Evolutionary conservation across 64 coral and sea anemone genomes (phyloP), one percentile per base, ranked within the genome.

Genomic region (Astreopora myriophthalma): DNA sequence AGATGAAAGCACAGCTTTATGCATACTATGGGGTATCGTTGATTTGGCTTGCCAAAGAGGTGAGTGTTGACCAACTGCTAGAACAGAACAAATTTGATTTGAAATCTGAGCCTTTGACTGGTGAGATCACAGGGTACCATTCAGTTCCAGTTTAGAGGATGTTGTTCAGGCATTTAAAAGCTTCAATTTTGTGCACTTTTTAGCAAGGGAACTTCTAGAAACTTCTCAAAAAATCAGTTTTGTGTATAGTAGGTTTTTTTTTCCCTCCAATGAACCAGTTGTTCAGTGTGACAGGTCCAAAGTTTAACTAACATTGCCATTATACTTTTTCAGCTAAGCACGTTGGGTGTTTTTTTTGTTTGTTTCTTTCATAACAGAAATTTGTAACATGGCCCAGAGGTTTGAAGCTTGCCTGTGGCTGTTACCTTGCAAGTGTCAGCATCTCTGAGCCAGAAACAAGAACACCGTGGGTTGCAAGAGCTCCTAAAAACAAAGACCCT

Each of bases 1-100:
- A 99, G 58, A 99, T 99, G 86, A 74, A 84, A 63, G 97, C 85
- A 32, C 97, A 99, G 84, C 68, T 99, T 5, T 99, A 99, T 51
- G 75, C 93, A 82, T 84, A 90, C 19, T 92, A 88, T 88, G 97
- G 90, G 24, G 81, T 88, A 20, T 78, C 93, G 17, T 49, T 99
- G 8, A 77, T 99, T 37, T 64, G 90, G 48, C 76, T 96, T 20
- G 97, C 97, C 66, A 99, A 93, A 73, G 97, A 95, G 94, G 97
- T 99, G 73, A 9, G 8, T 17, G 1, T 12, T 38, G 1, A 7
- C 16, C 1, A 30, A 19, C 29, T 75, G 37, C 22, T 66, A 4
- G 20, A 62, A 62, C 57, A 20, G 8, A n/a, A n/a, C n/a, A n/a
- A n/a, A n/a, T n/a, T n/a, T n/a, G n/a, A n/a, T n/a, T n/a, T n/a